Evolutionary conservation across 2,888 invertebrate species (phyloP).

Genomic region (Parasteatoda lunata): DNA sequence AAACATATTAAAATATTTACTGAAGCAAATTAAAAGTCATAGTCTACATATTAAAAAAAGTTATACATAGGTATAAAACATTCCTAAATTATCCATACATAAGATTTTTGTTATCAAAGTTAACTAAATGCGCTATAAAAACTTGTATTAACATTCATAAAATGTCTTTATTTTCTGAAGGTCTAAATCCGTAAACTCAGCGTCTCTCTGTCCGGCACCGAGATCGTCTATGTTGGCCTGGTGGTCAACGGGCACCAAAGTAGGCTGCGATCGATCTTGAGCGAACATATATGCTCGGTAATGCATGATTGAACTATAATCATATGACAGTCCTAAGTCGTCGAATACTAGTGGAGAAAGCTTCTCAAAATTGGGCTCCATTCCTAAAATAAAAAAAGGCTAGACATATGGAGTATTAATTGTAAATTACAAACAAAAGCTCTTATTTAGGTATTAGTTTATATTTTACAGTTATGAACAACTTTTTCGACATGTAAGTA

Average conservation of each 20-base stretch:
- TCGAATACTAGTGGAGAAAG: slow-evolving; percentile 29
- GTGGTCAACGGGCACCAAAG: slow-evolving; percentile 6
- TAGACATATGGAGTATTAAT: too few relatives aligned
- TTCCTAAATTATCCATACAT: too few relatives aligned
- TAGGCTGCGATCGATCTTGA: slow-evolving; percentile 36
- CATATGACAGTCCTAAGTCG: slow-evolving; percentile 40
- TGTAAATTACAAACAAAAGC: too few relatives aligned
- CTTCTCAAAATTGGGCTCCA: slow-evolving; percentile 60
- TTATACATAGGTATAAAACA: too few relatives aligned
- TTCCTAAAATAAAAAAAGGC: slow-evolving; percentile 17
- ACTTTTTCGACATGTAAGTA: too few relatives aligned
- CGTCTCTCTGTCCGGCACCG: slow-evolving; percentile 35
- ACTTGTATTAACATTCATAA: slow-evolving; percentile 41
- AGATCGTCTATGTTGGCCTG: slow-evolving; percentile 11
- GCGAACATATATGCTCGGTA: slow-evolving; percentile 51
- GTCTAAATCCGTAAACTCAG: slow-evolving; percentile 46
- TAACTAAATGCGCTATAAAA: too few relatives aligned
- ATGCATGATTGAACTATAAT: slow-evolving; percentile 60
- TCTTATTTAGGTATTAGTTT: too few relatives aligned
- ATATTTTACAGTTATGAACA: too few relatives aligned
- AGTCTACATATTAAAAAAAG: too few relatives aligned
- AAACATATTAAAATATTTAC: too few relatives aligned
- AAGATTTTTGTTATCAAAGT: too few relatives aligned
- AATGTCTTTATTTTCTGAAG: slow-evolving; percentile 58
- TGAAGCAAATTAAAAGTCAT: too few relatives aligned